These are phyloP conservation scores for Cistogaster globosa DNA, from an alignment of 2,888 invertebrate genomes.

Conservation along the genomic window DNA sequence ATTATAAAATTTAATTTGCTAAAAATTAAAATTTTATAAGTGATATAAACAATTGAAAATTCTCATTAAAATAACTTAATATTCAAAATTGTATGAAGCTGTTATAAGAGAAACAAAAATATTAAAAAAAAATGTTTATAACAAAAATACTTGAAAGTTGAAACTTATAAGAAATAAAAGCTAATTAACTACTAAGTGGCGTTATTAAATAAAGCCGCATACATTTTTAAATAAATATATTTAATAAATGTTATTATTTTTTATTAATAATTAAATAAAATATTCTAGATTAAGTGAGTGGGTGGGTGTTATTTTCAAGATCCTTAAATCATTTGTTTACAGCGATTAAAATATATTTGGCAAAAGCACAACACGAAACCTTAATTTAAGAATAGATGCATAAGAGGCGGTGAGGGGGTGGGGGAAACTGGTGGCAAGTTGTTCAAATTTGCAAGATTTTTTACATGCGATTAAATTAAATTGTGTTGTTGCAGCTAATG, in stretches of 20 bases:
- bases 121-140: background rate
- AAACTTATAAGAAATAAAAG: slow-evolving; percentile 27
- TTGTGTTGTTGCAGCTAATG: slow-evolving; percentile 30
- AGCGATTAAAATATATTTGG: slow-evolving; percentile 25
- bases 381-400: background rate
- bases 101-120: background rate
- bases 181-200: slow-evolving; percentile 54
- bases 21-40: background rate
- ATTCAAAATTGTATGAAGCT: background rate
- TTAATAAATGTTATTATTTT: background rate
- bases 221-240: slow-evolving; percentile 23
- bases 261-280: slow-evolving; percentile 33
- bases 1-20: too few relatives aligned
- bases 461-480: slow-evolving; percentile 47
- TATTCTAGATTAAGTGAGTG: slow-evolving; percentile 31
- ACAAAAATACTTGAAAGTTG: background rate
- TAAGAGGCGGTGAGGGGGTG: background rate
- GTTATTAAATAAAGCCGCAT: slow-evolving; percentile 57
- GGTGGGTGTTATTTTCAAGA: background rate
- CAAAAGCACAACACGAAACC: slow-evolving; percentile 25
- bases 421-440: background rate
- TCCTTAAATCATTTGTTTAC: background rate
- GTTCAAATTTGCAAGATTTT: slow-evolving; percentile 7
- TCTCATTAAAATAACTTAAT: slow-evolving; percentile 18
- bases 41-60: slow-evolving; percentile 18